A percentile compares a stretch with the other conserved stretches of the same genome.
Evolutionary conservation across 1,140 invertebrate genomes (phyloP).

Genomic region (Diorhabda elongata): DNA sequence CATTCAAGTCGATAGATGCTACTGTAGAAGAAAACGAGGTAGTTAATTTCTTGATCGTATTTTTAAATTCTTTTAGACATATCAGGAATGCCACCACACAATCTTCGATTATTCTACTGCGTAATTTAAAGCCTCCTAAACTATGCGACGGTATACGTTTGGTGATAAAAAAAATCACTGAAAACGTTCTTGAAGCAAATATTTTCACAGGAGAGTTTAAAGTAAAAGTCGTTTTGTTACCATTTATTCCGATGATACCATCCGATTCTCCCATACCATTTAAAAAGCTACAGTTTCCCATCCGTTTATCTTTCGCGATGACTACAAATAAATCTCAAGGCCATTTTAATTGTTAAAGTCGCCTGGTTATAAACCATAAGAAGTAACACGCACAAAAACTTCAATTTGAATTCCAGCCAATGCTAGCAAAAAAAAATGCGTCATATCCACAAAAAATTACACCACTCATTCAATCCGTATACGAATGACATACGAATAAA

Average conservation of each 20-base stretch:
- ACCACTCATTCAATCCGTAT: no score
- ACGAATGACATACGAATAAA: no score
- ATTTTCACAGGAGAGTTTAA: neutral
- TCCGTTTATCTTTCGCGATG: neutral
- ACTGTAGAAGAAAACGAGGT: neutral
- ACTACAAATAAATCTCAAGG: constrained; percentile 4
- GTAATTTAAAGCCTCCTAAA: no score
- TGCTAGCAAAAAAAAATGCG: no score
- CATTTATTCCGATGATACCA: neutral
- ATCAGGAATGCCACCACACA: neutral
- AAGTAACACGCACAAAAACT: no score
- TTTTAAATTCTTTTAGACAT: neutral
- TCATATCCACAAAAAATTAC: no score
- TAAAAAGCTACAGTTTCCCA: neutral
- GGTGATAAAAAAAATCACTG: neutral
- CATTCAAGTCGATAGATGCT: neutral
- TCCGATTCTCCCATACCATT: neutral
- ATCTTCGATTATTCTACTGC: neutral
- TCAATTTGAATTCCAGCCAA: no score
- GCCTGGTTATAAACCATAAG: no score
- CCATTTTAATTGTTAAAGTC: neutral
- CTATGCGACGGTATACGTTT: no score
- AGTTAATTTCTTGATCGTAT: neutral
- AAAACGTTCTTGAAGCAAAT: neutral
- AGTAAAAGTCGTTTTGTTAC: neutral